A percentile compares a stretch with the other conserved stretches of the same genome.
Conservation (phyloP, 2,888 invertebrate genomes). For the Erynnis tages region DNA sequence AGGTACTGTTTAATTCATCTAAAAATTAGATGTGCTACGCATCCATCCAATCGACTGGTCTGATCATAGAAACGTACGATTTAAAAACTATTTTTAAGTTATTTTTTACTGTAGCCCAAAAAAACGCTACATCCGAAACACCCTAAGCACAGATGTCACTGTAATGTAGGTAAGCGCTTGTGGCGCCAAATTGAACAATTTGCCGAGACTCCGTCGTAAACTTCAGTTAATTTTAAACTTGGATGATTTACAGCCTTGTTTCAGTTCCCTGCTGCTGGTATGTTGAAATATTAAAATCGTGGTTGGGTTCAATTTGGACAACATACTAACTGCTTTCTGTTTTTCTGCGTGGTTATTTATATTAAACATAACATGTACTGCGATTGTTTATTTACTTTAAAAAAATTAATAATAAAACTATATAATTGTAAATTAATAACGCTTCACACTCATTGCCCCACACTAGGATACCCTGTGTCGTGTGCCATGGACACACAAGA, state of each 20-base stretch:
- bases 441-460: too few species aligned
- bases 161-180: constrained; percentile 12
- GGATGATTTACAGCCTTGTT: constrained; percentile 14
- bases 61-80: too few species aligned
- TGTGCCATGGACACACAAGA: too few species aligned
- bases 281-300: constrained; percentile 1
- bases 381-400: neutral
- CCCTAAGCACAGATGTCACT: constrained; percentile 22
- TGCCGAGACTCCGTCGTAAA: constrained; percentile 4
- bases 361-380: neutral
- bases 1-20: too few species aligned
- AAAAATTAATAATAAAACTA: too few species aligned
- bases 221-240: constrained; percentile 24
- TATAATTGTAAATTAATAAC: too few species aligned
- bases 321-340: too few species aligned
- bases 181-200: constrained; percentile 24
- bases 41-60: too few species aligned
- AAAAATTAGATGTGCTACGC: too few species aligned
- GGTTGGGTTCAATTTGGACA: too few species aligned
- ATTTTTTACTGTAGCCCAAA: neutral
- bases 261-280: neutral
- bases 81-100: neutral
- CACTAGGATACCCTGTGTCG: too few species aligned
- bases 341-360: too few species aligned
- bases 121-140: neutral